Conservation (phyloP, 2,888 invertebrate genomes). For the Chromoteleia sp. region DNA sequence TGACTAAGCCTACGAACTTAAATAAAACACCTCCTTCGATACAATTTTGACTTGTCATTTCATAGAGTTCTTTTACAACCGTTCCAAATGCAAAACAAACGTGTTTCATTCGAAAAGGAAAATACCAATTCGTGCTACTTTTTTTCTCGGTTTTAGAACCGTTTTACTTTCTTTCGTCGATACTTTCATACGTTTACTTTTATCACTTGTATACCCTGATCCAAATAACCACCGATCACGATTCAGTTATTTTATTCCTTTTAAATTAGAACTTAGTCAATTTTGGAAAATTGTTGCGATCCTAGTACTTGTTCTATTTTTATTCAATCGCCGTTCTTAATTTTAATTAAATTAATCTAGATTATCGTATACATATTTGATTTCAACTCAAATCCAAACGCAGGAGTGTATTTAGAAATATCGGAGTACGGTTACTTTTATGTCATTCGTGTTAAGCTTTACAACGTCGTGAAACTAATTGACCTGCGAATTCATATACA, state of each 20-base stretch:
- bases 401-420: background rate
- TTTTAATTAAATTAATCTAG: conserved; percentile 25
- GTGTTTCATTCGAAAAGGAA: conserved; percentile 50
- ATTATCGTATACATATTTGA: conserved; percentile 24
- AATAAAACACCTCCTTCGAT: conserved; percentile 11
- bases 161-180: conserved; percentile 39
- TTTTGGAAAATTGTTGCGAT: background rate
- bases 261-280: conserved; percentile 3
- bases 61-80: background rate
- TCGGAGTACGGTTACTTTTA: background rate
- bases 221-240: conserved; percentile 59
- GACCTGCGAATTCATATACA: too few relatives aligned
- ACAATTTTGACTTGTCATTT: background rate
- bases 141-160: conserved; percentile 49
- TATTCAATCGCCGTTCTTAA: conserved; percentile 6
- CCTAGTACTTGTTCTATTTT: conserved; percentile 20
- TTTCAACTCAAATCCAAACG: conserved; percentile 15
- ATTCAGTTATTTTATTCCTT: conserved; percentile 18
- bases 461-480: background rate
- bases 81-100: conserved; percentile 11
- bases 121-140: conserved; percentile 44
- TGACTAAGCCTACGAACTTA: conserved; percentile 13
- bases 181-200: conserved; percentile 58
- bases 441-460: background rate
- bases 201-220: conserved; percentile 73